A percentile compares a stretch with the other conserved stretches of the same genome.
phyloP scores from a whole-genome alignment of 1,140 invertebrate species.

The Mylabris phalerata region DNA sequence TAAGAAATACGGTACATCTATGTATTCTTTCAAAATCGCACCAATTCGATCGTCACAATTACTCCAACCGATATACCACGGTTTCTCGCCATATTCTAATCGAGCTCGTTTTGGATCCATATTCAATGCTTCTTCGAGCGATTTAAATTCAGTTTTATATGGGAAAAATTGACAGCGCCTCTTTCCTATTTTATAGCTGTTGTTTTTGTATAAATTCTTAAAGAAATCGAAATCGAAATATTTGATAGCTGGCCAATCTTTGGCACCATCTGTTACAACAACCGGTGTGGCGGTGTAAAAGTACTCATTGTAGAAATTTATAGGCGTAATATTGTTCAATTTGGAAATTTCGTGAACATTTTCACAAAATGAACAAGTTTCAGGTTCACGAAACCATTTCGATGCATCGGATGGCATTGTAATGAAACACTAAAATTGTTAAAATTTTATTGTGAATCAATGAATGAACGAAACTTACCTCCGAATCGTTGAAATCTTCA shows the following conservation, averaged over 20 bases:
- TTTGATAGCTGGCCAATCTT: slow-evolving; percentile 67
- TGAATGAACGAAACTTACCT: background rate
- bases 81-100: slow-evolving; percentile 54
- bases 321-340: slow-evolving; percentile 55
- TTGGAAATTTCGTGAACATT: slow-evolving; percentile 56
- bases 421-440: slow-evolving; percentile 50
- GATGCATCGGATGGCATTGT: slow-evolving; percentile 50
- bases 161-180: slow-evolving; percentile 83
- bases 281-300: slow-evolving; percentile 75
- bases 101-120: slow-evolving; percentile 64
- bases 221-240: slow-evolving; percentile 73
- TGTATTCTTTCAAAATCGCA: slow-evolving; percentile 68
- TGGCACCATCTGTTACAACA: slow-evolving; percentile 73
- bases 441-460: background rate
- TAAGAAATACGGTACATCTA: slow-evolving; percentile 81
- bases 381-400: slow-evolving; percentile 63
- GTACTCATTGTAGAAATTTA: slow-evolving; percentile 58
- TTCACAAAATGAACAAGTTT: slow-evolving; percentile 66
- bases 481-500: background rate
- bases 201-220: slow-evolving; percentile 60
- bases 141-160: slow-evolving; percentile 79
- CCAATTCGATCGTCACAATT: slow-evolving; percentile 80
- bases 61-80: slow-evolving; percentile 93
- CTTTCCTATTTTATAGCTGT: slow-evolving; percentile 45
- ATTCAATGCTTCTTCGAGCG: slow-evolving; percentile 68